Base-by-base conservation (phyloP, 92 coral and sea anemone species). In the Blastomussa wellsi region DNA sequence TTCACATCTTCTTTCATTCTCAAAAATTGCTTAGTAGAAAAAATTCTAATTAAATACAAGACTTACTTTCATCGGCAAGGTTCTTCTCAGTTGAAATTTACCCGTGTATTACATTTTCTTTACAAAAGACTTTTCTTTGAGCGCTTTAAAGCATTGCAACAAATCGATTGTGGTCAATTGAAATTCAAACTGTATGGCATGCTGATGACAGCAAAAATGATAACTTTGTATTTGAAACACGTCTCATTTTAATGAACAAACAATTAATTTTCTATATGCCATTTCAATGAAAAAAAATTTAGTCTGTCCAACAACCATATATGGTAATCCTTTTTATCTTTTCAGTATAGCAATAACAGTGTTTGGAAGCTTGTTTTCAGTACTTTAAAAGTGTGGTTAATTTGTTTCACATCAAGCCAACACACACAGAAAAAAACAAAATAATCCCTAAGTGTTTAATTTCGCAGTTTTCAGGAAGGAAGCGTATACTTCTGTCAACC, bases 221-320 rank as follows among this genome's bases (percentile, higher is more conserved):
- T 66, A 67, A 41, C 37, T 20, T 16, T 17, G 41, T 66, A 7
- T 29, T 65, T 44, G 8, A 60, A 66, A 67, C 57, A 42, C 74
- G 59, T 80, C 75, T 60, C 59, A 19, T 52, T 65, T 80, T 80
- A 80, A 65, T 65, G 84, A 80, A 80, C 75, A 80, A 80, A 80
- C 84, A 65, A 47, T 66, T 66, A 62, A 80, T 79, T 14, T 62
- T 39, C 28, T 64, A 42, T 51, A 20, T 79, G 73, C 41, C 72
- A 64, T n/a, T 28, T 8, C 68, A 26, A 26, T 39, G 55, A 28
- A 42, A 64, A 38, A 5, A 20, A 38, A 26, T 64, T 28, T 29
- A 16, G 26, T 79, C 33, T 37, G 8, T 68, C 26, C 37, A 17
- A 31, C 72, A 16, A 26, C 72, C 1, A 22, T 22, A 17, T 52